A percentile compares a stretch with the other conserved stretches of the same genome.
These are phyloP conservation scores for Macropodus opercularis DNA, from an alignment of 2,797 vertebrate genomes.

Conservation along the genomic window DNA sequence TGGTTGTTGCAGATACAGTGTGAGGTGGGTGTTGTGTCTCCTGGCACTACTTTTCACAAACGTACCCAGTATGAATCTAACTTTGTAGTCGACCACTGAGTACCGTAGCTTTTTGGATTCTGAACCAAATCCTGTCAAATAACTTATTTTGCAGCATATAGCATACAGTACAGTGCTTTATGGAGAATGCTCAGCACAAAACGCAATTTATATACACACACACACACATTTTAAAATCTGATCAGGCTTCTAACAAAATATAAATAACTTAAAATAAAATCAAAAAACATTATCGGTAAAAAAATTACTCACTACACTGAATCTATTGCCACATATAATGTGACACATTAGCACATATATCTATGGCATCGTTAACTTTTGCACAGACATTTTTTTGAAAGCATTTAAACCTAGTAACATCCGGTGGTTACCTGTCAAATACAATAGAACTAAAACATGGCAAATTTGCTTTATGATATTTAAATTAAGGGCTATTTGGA, in stretches of 20 bases:
- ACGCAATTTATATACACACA: too few species aligned
- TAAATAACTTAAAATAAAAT: too few species aligned
- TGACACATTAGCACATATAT: too few species aligned
- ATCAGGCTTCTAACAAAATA: too few species aligned
- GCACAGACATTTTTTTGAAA: neutral
- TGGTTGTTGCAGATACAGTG: neutral
- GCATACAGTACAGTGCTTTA: slow-evolving; percentile 11
- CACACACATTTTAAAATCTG: too few species aligned
- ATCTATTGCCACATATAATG: too few species aligned
- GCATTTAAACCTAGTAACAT: slow-evolving; percentile 11
- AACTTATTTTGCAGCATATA: slow-evolving; percentile 18
- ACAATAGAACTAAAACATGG: neutral
- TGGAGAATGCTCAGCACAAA: neutral
- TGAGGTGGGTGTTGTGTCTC: slow-evolving; percentile 22
- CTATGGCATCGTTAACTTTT: too few species aligned
- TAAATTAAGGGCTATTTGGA: slow-evolving; percentile 19
- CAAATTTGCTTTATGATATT: slow-evolving; percentile 13
- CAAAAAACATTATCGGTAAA: too few species aligned
- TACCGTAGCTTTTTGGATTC: slow-evolving; percentile 10
- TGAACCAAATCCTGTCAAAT: slow-evolving; percentile 26
- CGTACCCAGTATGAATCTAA: slow-evolving; percentile 27
- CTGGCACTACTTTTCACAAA: slow-evolving; percentile 38
- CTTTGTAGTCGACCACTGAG: slow-evolving; percentile 32
- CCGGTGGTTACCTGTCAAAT: neutral
- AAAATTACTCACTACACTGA: too few species aligned